phyloP scores from a whole-genome alignment of 1,140 invertebrate genomes.

The Drosophila baimaii region DNA sequence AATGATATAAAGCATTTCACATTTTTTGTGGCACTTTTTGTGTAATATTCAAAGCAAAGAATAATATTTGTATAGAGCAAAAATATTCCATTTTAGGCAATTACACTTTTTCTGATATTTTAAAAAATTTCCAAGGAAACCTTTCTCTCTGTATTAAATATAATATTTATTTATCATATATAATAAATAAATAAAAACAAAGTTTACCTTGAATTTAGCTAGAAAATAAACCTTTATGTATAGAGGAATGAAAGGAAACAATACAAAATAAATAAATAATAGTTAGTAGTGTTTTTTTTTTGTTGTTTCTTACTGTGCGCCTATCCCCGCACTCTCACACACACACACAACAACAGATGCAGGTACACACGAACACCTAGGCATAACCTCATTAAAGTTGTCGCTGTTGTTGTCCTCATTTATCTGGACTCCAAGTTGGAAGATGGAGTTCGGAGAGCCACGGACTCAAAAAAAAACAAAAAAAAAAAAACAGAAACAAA shows the following conservation, averaged over 20 bases:
- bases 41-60: too few relatives aligned
- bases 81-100: too few relatives aligned
- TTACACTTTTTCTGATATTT: too few relatives aligned
- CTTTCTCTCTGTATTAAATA: too few relatives aligned
- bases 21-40: too few relatives aligned
- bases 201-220: background rate
- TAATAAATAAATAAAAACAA: background rate
- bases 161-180: too few relatives aligned
- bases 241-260: background rate
- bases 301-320: constrained; percentile 22
- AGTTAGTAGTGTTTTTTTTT: background rate
- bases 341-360: constrained; percentile 6
- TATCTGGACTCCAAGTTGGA: constrained; percentile 59
- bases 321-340: constrained; percentile 57
- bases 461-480: constrained; percentile 25
- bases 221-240: constrained; percentile 4
- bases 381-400: constrained; percentile 79
- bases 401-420: constrained; percentile 79
- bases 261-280: constrained; percentile 17
- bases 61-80: too few relatives aligned
- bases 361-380: constrained; percentile 48
- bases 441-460: constrained; percentile 44
- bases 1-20: background rate
- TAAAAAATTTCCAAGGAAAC: too few relatives aligned
- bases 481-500: background rate